phyloP scores from a whole-genome alignment of 2,888 invertebrate genomes.

The Nymphalis c-album region DNA sequence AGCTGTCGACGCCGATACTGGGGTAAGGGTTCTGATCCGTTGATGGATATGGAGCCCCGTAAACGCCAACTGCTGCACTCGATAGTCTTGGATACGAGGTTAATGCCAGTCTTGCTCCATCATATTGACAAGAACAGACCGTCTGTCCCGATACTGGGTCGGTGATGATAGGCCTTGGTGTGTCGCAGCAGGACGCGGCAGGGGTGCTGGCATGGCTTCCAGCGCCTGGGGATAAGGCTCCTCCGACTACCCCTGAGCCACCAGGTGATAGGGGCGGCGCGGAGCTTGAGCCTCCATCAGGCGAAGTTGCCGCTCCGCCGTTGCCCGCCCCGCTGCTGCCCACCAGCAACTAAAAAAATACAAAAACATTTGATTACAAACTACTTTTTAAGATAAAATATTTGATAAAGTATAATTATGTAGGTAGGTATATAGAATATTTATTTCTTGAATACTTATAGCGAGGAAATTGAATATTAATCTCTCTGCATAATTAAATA shows the following conservation, averaged over 20 bases:
- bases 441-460: neutral
- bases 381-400: neutral
- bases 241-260: constrained; percentile 83
- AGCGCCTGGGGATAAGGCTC: constrained; percentile 82
- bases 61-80: constrained; percentile 89
- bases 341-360: constrained; percentile 84
- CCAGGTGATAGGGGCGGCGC: constrained; percentile 88
- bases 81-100: constrained; percentile 89
- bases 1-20: constrained; percentile 95
- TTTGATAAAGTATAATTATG: neutral
- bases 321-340: constrained; percentile 88
- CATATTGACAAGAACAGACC: constrained; percentile 97
- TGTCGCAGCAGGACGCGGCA: constrained; percentile 90
- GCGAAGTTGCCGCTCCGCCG: constrained; percentile 88
- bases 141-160: constrained; percentile 96
- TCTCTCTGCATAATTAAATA: no score
- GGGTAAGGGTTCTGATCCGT: constrained; percentile 96
- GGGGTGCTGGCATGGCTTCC: constrained; percentile 78
- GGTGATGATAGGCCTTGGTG: constrained; percentile 94
- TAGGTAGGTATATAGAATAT: neutral
- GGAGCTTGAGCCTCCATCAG: constrained; percentile 85
- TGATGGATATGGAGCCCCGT: constrained; percentile 93
- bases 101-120: constrained; percentile 91
- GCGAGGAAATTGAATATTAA: no score
- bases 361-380: neutral